Evolutionary conservation across 2,113 vertebrate species (phyloP), one percentile per base, ranked within the genome.

Genomic region (Sapajus apella): DNA sequence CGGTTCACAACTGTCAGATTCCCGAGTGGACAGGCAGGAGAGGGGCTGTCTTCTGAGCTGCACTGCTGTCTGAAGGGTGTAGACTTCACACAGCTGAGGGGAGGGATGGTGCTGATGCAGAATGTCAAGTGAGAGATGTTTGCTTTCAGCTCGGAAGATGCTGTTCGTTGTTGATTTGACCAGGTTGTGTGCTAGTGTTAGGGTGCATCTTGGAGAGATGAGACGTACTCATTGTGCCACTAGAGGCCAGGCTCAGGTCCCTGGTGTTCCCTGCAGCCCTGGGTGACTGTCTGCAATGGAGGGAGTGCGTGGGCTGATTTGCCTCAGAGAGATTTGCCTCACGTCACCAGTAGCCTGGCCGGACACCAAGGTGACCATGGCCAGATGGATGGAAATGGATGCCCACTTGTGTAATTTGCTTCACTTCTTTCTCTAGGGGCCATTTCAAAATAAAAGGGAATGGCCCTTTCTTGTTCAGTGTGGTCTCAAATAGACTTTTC

Each of bases 61-160:
- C 13, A 9, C 2, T 1, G 27, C 75, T 17, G 23, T 27, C 40
- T 27, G 6, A 45, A 14, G 13, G 5, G 2, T 23, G 3, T 40
- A 75, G 25, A 25, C 40, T 25, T 11, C 5, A 70, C 25, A 27
- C n/a, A 45, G 25, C 23, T 7, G 13, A 12, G 40, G 40, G 8
- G 73, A 75, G 73, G 40, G 13, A 75, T 2, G 40, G 27, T 30
- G 43, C 43, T 30, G 20, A 27, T 16, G 73, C 5, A 21, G 37
- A 75, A 43, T 10, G 27, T 47, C 13, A 18, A 77, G 43, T 8
- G 25, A 4, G 7, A 17, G 30, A 17, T 11, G 8, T 32, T 77
- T 77, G 45, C 30, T 47, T 75, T 32, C 75, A 77, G 27, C 75
- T 76, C 1, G 23, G 43, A 17, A 7, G 25, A 77, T 14, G 8